Percentiles rank a stretch among this genome's conserved stretches.
Evolutionary conservation across 2,888 invertebrate genomes (phyloP).

Genomic region (Drosophila differens): DNA sequence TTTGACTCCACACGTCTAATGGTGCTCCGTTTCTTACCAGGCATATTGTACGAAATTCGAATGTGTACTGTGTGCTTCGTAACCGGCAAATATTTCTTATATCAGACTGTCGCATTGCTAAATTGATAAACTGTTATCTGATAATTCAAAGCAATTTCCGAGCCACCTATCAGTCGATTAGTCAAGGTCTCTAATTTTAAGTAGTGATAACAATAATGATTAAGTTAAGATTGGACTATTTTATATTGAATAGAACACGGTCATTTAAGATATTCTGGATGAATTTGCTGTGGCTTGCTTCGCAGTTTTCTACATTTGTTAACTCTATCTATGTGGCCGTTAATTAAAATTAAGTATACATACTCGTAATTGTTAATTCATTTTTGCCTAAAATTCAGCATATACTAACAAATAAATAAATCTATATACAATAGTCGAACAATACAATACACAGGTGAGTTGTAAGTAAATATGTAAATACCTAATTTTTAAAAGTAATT

Average conservation of each 20-base stretch:
- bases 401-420: slow-evolving; percentile 56
- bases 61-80: slow-evolving; percentile 30
- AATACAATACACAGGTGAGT: slow-evolving; percentile 48
- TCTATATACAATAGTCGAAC: slow-evolving; percentile 58
- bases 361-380: slow-evolving; percentile 24
- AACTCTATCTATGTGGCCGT: slow-evolving; percentile 44
- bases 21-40: slow-evolving; percentile 57
- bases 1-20: neutral
- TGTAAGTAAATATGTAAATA: slow-evolving; percentile 39
- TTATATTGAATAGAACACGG: neutral
- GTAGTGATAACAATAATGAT: neutral
- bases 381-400: slow-evolving; percentile 73
- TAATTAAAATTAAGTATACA: slow-evolving; percentile 42
- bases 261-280: neutral
- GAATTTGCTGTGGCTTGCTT: neutral
- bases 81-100: slow-evolving; percentile 6
- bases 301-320: slow-evolving; percentile 57
- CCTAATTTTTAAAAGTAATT: slow-evolving; percentile 69
- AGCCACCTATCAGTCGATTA: slow-evolving; percentile 14
- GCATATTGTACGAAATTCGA: slow-evolving; percentile 46
- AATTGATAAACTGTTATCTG: slow-evolving; percentile 30
- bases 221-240: neutral
- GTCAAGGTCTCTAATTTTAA: slow-evolving; percentile 5
- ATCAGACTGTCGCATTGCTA: neutral
- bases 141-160: neutral